These are phyloP conservation scores for Hydrophis major DNA, from an alignment of 2,797 vertebrate species.

Conservation along the genomic window DNA sequence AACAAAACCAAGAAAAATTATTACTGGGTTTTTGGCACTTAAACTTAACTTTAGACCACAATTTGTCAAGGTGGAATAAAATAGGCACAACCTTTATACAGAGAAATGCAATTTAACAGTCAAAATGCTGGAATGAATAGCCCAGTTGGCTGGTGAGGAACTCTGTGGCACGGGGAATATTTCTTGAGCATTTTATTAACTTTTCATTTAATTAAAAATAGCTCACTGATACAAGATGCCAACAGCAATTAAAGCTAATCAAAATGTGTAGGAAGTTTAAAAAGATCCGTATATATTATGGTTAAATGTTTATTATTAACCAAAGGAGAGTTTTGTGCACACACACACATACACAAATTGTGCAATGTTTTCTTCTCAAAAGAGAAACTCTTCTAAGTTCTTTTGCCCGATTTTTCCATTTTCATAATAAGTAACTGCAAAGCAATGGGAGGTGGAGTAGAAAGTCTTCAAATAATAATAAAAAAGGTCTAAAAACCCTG, in stretches of 20 bases:
- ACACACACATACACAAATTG: slow-evolving; percentile 63
- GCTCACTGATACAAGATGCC: slow-evolving; percentile 70
- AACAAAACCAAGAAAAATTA: too few species aligned
- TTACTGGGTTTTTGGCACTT: slow-evolving; percentile 60
- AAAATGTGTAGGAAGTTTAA: slow-evolving; percentile 87
- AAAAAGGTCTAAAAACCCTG: slow-evolving; percentile 99
- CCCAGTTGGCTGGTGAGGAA: slow-evolving; percentile 68
- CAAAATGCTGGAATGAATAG: slow-evolving; percentile 64
- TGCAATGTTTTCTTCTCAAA: slow-evolving; percentile 92
- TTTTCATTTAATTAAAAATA: slow-evolving; percentile 78
- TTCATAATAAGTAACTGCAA: slow-evolving; percentile 93
- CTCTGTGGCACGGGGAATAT: slow-evolving; percentile 48
- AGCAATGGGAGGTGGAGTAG: slow-evolving; percentile 75
- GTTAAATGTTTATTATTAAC: slow-evolving; percentile 86
- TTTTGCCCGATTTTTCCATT: slow-evolving; percentile 85
- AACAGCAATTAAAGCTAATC: slow-evolving; percentile 82
- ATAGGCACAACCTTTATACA: slow-evolving; percentile 47
- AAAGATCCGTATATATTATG: slow-evolving; percentile 83
- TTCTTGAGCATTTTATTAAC: slow-evolving; percentile 77
- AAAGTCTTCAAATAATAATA: slow-evolving; percentile 88
- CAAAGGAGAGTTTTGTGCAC: slow-evolving; percentile 77
- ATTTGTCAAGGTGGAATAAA: slow-evolving; percentile 51
- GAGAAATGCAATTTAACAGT: slow-evolving; percentile 43
- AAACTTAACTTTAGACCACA: slow-evolving; percentile 64
- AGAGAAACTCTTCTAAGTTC: slow-evolving; percentile 89